Base-by-base conservation (phyloP, 2,113 vertebrate genomes). In the Notechis scutatus region DNA sequence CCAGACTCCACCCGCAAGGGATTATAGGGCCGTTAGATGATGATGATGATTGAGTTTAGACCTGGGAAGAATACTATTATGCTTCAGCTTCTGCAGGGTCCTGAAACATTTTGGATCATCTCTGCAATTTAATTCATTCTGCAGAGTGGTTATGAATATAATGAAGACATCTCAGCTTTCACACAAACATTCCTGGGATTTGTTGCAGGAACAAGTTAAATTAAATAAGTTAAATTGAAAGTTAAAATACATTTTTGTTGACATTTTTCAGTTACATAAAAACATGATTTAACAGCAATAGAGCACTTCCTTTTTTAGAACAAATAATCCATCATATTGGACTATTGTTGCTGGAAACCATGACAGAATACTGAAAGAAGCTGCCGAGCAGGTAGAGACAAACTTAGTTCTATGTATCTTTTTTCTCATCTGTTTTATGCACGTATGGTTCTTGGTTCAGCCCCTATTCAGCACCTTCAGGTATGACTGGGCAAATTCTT, bases 301-400 rank as follows among this genome's bases (percentile, higher is more conserved):
- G 34, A 61, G 3, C 50, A 18, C 6, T 81, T 56, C 15, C 34
- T 85, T 90, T 85, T 85, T 34, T 91, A 90, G 93, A 34, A 91
- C 42, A 0, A 94, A 91, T 87, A 95, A 96, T 89, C 2, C 45
- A 21, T 91, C 88, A 21, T 91, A 90, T 34, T 96, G 94, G 90
- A 90, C 88, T 93, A 90, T 96, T 59, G 50, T 95, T 92, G 85
- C 29, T 86, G 93, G 88, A 91, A 56, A 94, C 57, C n/a, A 85
- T 45, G 0, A 8, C 0, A 69, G 92, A 93, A 11, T 26, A 64
- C 52, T 91, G 21, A 87, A 61, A 90, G 92, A 94, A 39, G 61
- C 95, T 90, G 94, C 24, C 74, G 54, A 96, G 93, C 18, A 94
- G 94, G 92, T 96, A 14, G 91, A 93, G 93, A 1, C 2, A 1